Conservation (phyloP, 2,797 vertebrate species). For the Zalophus californianus region DNA sequence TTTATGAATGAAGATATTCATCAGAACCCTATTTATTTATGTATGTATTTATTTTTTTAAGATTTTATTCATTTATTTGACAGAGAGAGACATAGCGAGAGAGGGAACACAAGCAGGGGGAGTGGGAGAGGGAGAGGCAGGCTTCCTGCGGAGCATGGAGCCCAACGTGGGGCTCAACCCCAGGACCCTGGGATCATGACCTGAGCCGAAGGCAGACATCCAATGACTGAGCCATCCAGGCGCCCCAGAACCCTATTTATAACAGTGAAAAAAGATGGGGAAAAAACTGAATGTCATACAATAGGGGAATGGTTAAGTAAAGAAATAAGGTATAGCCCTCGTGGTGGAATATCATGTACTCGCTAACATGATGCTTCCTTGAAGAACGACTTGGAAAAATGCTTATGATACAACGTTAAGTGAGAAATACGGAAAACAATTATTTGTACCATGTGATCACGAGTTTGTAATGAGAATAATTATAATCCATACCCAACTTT, state of each 20-base stretch:
- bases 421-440: constrained; percentile 13
- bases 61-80: too few species aligned
- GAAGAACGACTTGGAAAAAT: constrained; percentile 35
- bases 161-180: too few species aligned
- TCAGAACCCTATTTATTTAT: not conserved
- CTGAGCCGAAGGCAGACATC: too few species aligned
- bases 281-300: not conserved
- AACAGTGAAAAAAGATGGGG: not conserved
- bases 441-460: not conserved
- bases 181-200: too few species aligned
- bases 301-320: not conserved
- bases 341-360: not conserved
- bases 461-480: constrained; percentile 20
- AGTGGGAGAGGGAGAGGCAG: too few species aligned
- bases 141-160: too few species aligned
- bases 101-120: too few species aligned
- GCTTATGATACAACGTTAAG: constrained; percentile 42
- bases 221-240: too few species aligned
- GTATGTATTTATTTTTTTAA: not conserved
- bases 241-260: not conserved
- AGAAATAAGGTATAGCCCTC: not conserved
- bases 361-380: not conserved
- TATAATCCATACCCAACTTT: not conserved
- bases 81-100: too few species aligned
- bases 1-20: constrained; percentile 37